These are phyloP conservation scores for Acanthaster planci DNA, from an alignment of 35 echinoderm and acorn worm species.

Conservation along the genomic window DNA sequence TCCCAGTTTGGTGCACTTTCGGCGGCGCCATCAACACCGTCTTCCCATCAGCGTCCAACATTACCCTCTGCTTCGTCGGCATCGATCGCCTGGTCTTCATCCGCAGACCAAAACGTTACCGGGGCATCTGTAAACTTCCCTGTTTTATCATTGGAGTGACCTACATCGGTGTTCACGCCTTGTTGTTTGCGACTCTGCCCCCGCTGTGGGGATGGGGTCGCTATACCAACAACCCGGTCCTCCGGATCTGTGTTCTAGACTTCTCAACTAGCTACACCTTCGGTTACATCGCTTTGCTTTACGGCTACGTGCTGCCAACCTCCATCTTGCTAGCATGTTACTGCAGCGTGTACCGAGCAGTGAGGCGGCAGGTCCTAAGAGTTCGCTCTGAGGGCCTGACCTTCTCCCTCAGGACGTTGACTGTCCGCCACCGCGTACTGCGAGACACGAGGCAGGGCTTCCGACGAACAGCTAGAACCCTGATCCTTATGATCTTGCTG, in stretches of 20 bases:
- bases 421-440: constrained; percentile 10
- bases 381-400: constrained; percentile 37
- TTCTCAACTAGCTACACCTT: not conserved
- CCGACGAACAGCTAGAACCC: constrained; percentile 37
- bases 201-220: constrained; percentile 15
- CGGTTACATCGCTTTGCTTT: constrained; percentile 20
- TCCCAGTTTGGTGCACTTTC: not conserved
- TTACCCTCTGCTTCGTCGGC: constrained; percentile 52
- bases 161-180: constrained; percentile 32
- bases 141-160: not conserved
- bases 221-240: not conserved
- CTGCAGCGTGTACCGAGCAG: constrained; percentile 29
- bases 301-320: constrained; percentile 30
- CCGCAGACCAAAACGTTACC: constrained; percentile 5
- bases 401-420: not conserved
- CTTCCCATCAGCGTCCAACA: constrained; percentile 32
- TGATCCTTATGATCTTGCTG: constrained; percentile 40
- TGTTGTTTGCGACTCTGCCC: constrained; percentile 19
- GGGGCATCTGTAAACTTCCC: not conserved
- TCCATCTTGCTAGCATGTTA: constrained; percentile 21
- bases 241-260: constrained; percentile 18
- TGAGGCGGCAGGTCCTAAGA: constrained; percentile 15
- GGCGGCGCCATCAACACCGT: constrained; percentile 38
- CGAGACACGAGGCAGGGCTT: constrained; percentile 36
- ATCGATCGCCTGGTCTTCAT: constrained; percentile 40